Conservation (phyloP, 2,888 invertebrate genomes). For the Baccha elongata region DNA sequence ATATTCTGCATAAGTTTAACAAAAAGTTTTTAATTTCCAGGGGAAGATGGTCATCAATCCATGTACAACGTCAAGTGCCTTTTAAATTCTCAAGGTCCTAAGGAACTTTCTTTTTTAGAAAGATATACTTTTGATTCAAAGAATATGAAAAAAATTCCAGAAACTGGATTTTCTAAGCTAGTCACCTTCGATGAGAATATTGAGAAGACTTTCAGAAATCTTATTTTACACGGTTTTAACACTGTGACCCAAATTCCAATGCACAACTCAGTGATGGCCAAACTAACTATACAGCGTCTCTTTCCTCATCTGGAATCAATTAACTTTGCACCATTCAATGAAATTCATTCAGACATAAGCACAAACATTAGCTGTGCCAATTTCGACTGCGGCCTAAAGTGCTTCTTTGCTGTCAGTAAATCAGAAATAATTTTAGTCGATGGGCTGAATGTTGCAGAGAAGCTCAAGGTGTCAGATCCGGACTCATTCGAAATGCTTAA, state of each 20-base stretch:
- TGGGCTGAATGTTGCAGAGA: slow-evolving; percentile 86
- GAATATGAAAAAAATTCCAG: neutral
- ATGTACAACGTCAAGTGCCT: slow-evolving; percentile 75
- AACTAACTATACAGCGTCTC: slow-evolving; percentile 14
- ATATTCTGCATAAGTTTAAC: neutral
- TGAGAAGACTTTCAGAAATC: slow-evolving; percentile 81
- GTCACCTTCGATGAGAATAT: slow-evolving; percentile 78
- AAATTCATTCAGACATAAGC: slow-evolving; percentile 41
- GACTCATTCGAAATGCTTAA: slow-evolving; percentile 84
- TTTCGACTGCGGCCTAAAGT: slow-evolving; percentile 47
- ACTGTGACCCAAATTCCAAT: slow-evolving; percentile 75
- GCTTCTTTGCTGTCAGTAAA: slow-evolving; percentile 27
- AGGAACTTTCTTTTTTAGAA: neutral
- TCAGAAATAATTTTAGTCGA: slow-evolving; percentile 87
- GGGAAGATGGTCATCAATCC: slow-evolving; percentile 84
- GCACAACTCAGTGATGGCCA: slow-evolving; percentile 31
- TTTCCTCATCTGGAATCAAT: slow-evolving; percentile 36
- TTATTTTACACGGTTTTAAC: slow-evolving; percentile 74
- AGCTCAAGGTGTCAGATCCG: slow-evolving; percentile 83
- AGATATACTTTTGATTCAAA: neutral
- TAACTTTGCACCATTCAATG: slow-evolving; percentile 27
- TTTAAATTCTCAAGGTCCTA: neutral
- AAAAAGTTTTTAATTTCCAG: slow-evolving; percentile 78
- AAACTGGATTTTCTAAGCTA: slow-evolving; percentile 22
- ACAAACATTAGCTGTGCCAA: slow-evolving; percentile 40